Base-by-base conservation (phyloP, 2,888 invertebrate genomes). In the Tenthredo amoena region DNA sequence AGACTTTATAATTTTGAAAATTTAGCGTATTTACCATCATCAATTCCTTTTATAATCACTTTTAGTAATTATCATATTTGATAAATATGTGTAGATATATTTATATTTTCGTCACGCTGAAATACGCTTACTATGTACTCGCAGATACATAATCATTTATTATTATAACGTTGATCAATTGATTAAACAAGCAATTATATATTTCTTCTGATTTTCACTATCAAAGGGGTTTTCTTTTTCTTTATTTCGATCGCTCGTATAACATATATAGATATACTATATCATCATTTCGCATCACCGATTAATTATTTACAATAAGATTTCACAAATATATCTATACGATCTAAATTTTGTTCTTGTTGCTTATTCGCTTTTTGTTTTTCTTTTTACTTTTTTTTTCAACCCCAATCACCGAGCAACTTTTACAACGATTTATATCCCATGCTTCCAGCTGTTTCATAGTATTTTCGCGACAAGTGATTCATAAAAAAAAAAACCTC, bases 11-110 rank as follows among this genome's bases (percentile, higher is more conserved):
- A 31, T 58, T 77, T 77, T 77, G 34, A 40, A 40, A 40, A 62
- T 62, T 62, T 37, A 58, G 1, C 81, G 37, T 81, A 77, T 81
- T 81, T 40, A 81, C 62, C 81, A 81, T 62, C 37, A 68, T 83
- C 83, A 83, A 83, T 83, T 83, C 83, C 83, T 83, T 83, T 68
- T 68, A 83, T 83, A 83, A 83, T 83, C 83, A 83, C 65, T 83
- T 68, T 68, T 40, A 83, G 68, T 83, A 68, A 83, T 83, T 83
- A 83, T 65, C 26, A n/a, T 77, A 74, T 77, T 72, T n/a, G 40
- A 37, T 72, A 72, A 26, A 71, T 31, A 47, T 31, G 34, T 34
- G 40, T 72, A 37, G 47, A 47, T 34, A 77, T 55, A 26, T 26
- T 18, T 34, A 34, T 55, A 74, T 77, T 31, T 77, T 31, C 34